Percentiles rank a stretch among this genome's conserved stretches.
Conservation (phyloP, 2,888 invertebrate genomes). For the Ceramica pisi region DNA sequence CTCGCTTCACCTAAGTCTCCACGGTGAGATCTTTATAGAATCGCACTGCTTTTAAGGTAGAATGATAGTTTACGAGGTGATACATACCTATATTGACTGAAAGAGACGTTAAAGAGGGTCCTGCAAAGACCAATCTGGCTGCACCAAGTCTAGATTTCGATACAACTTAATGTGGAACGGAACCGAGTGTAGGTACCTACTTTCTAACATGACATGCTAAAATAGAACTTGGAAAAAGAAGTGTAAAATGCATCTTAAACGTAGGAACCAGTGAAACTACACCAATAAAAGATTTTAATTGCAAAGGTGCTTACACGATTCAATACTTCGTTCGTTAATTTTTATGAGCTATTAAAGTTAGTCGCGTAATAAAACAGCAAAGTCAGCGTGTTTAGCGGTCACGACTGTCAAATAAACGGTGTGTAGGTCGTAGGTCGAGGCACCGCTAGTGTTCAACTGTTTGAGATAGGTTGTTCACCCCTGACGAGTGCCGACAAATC, state of each 20-base stretch:
- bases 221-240: not conserved
- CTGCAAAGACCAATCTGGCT: not conserved
- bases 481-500: conserved; percentile 61
- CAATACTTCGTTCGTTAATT: not conserved
- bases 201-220: not conserved
- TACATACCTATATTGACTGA: too few relatives aligned
- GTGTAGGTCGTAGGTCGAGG: conserved; percentile 74
- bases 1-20: too few relatives aligned
- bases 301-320: too few relatives aligned
- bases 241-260: not conserved
- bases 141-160: not conserved
- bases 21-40: too few relatives aligned
- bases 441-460: conserved; percentile 71
- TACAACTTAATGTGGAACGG: not conserved
- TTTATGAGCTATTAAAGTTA: conserved; percentile 14
- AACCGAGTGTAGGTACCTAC: not conserved
- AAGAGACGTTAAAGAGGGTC: too few relatives aligned
- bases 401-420: conserved; percentile 72
- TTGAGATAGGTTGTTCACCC: conserved; percentile 75
- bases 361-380: conserved; percentile 17
- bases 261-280: not conserved
- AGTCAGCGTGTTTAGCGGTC: conserved; percentile 60
- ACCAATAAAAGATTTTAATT: not conserved
- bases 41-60: too few relatives aligned
- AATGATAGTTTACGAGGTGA: too few relatives aligned